phyloP scores from a whole-genome alignment of 2,797 vertebrate species.

The Lycodopsis pacificus region DNA sequence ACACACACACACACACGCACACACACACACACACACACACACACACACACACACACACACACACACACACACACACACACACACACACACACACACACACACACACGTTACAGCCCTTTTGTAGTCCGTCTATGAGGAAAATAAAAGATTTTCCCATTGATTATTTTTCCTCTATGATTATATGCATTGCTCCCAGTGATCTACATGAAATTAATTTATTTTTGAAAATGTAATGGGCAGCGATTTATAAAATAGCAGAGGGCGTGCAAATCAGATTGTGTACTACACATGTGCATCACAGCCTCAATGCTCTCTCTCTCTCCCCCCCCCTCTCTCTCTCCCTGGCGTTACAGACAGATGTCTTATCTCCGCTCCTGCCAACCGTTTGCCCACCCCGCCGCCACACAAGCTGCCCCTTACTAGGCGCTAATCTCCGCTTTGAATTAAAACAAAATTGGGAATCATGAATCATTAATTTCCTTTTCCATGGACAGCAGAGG shows the following conservation, averaged over 20 bases:
- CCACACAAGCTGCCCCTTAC: constrained; percentile 56
- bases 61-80: no score
- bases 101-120: constrained; percentile 28
- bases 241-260: constrained; percentile 44
- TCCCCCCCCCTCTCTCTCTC: constrained; percentile 15
- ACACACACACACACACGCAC: no score
- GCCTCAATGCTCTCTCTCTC: constrained; percentile 39
- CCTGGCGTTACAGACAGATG: constrained; percentile 71
- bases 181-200: constrained; percentile 31
- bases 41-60: no score
- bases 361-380: constrained; percentile 67
- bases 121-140: constrained; percentile 54
- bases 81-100: neutral
- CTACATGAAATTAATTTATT: constrained; percentile 41
- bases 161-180: constrained; percentile 45
- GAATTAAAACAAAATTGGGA: constrained; percentile 82
- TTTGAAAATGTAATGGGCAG: constrained; percentile 25
- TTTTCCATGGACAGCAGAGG: constrained; percentile 47
- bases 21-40: no score
- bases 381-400: constrained; percentile 33
- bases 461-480: constrained; percentile 75
- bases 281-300: neutral
- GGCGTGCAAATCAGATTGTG: neutral
- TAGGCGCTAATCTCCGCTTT: constrained; percentile 71
- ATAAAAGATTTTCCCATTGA: constrained; percentile 54